phyloP scores from a whole-genome alignment of 1,140 invertebrate genomes.

The Cyrtorhinus lividipennis region DNA sequence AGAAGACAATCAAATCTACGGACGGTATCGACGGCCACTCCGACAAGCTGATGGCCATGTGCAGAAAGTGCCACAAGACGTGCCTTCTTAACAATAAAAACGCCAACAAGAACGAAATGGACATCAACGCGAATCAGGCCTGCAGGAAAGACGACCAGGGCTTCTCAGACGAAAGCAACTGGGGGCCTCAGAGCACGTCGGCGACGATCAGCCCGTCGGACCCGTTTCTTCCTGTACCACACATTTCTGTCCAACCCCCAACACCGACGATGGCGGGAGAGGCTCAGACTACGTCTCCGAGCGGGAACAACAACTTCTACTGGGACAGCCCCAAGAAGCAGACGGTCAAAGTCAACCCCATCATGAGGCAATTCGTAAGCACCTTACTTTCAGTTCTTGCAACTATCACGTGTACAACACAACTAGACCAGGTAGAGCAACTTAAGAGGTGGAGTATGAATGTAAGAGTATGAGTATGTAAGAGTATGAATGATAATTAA shows the following conservation, averaged over 20 bases:
- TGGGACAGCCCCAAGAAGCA: constrained; percentile 22
- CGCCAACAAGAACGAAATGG: constrained; percentile 1
- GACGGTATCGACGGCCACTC: constrained; percentile 18
- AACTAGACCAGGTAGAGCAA: no score
- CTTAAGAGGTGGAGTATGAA: no score
- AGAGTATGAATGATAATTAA: no score
- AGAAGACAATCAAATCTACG: constrained; percentile 24
- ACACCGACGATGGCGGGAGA: constrained; percentile 41
- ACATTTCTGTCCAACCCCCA: constrained; percentile 57
- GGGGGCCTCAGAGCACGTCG: constrained; percentile 14
- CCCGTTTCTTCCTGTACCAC: constrained; percentile 37
- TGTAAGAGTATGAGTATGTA: no score
- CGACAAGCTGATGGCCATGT: constrained; percentile 37
- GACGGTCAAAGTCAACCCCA: background rate
- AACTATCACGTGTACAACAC: constrained; percentile 3
- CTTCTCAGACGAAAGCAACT: constrained; percentile 12
- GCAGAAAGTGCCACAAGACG: constrained; percentile 55
- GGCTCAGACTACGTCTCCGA: constrained; percentile 18
- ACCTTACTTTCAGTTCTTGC: background rate
- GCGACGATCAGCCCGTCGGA: constrained; percentile 27
- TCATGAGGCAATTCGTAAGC: constrained; percentile 3
- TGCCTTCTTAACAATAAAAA: constrained; percentile 38
- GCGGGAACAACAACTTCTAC: constrained; percentile 23
- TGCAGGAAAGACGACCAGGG: background rate
- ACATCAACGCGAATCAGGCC: constrained; percentile 14